Evolutionary conservation across 2,113 vertebrate genomes (phyloP).

Genomic region (Phrynosoma platyrhinos): DNA sequence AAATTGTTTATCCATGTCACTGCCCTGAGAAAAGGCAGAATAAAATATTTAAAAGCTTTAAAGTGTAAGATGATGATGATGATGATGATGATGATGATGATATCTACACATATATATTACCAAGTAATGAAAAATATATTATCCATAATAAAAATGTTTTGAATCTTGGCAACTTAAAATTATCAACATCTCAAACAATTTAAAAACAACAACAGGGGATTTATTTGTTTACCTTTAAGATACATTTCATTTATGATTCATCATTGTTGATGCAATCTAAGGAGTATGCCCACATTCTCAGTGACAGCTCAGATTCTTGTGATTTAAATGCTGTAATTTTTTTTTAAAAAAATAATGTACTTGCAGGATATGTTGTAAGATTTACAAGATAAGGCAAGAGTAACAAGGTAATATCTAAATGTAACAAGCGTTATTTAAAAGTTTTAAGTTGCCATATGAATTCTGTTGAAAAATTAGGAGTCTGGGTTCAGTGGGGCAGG

Average conservation of each 20-base stretch:
- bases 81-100: neutral
- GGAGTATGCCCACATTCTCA: neutral
- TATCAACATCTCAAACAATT: neutral
- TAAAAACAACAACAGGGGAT: too few species aligned
- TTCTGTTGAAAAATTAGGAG: too few species aligned
- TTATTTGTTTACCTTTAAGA: neutral
- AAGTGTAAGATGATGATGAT: neutral
- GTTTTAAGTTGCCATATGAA: neutral
- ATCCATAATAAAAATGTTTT: neutral
- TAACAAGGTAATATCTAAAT: neutral
- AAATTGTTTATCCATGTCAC: neutral
- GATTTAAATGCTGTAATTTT: neutral
- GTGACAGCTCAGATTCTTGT: neutral
- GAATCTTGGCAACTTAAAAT: neutral
- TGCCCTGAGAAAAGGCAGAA: neutral
- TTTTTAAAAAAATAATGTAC: neutral
- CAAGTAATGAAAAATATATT: neutral
- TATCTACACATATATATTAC: neutral
- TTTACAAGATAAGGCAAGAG: neutral
- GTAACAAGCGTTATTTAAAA: neutral
- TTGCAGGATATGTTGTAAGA: neutral
- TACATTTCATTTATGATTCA: neutral
- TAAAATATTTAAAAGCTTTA: neutral
- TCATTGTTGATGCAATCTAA: neutral
- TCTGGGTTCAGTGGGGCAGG: neutral